Conservation (phyloP, 2,797 vertebrate genomes). For the Xerus rutilus region DNA sequence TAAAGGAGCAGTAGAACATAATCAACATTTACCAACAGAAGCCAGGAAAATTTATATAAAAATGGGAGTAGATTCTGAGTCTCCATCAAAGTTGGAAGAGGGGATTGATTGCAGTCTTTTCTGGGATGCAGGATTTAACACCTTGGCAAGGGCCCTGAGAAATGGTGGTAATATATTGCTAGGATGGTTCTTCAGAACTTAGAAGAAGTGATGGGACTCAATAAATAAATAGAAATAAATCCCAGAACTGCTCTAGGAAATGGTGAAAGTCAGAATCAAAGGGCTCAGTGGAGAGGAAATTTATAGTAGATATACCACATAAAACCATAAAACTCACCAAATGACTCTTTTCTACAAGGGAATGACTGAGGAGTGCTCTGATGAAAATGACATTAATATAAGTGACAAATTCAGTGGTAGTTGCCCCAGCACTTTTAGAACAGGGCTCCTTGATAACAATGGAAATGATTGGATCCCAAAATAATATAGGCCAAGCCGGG, state of each 20-base stretch:
- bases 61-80: too few species aligned
- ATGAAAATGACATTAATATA: neutral
- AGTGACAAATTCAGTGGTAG: neutral
- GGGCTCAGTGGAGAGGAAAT: neutral
- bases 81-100: too few species aligned
- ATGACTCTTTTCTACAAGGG: neutral
- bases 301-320: neutral
- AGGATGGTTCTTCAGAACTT: neutral
- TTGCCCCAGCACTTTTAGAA: neutral
- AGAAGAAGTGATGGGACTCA: neutral
- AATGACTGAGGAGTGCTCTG: neutral
- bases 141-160: neutral
- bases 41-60: too few species aligned
- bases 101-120: too few species aligned
- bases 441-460: neutral
- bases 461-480: neutral
- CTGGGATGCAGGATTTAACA: neutral
- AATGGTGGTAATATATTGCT: neutral
- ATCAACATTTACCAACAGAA: too few species aligned
- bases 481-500: neutral
- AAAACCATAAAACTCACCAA: constrained; percentile 18
- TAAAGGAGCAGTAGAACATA: too few species aligned
- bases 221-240: neutral
- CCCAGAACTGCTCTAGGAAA: neutral
- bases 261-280: neutral